Evolutionary conservation across 2,113 vertebrate genomes (phyloP).

Genomic region (Balaenoptera acutorostrata): DNA sequence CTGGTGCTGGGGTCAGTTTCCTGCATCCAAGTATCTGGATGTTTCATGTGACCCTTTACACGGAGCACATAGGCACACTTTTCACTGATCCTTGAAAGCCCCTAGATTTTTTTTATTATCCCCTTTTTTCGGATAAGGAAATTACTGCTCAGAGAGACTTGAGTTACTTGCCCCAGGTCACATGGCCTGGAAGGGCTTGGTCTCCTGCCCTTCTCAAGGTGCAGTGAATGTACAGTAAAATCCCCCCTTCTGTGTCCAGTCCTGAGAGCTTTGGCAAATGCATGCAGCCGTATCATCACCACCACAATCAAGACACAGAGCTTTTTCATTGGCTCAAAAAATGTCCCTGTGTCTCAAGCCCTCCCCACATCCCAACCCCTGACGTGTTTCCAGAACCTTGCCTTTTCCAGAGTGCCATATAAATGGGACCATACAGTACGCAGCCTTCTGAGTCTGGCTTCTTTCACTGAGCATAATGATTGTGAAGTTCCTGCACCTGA

Average conservation of each 20-base stretch:
- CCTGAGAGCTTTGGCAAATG: neutral
- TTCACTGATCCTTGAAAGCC: neutral
- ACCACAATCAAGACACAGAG: neutral
- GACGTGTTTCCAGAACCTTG: neutral
- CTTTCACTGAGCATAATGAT: neutral
- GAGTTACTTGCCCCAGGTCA: neutral
- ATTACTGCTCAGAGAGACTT: neutral
- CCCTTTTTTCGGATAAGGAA: neutral
- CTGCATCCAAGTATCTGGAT: no score
- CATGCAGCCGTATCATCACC: neutral
- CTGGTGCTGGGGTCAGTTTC: neutral
- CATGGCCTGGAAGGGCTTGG: neutral
- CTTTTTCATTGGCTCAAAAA: neutral
- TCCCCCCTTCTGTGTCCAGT: no score
- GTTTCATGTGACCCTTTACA: neutral
- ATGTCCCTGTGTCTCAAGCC: neutral
- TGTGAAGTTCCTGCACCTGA: accelerated
- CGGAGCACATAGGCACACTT: accelerated
- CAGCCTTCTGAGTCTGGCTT: neutral
- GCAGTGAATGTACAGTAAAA: accelerated
- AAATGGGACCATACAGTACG: accelerated
- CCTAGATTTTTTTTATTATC: neutral
- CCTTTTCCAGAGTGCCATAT: neutral
- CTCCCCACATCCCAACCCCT: no score
- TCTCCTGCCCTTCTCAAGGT: accelerated